Percentiles rank a stretch among this genome's conserved stretches.
phyloP scores from a whole-genome alignment of 2,797 vertebrate species.

The Todus mexicanus region DNA sequence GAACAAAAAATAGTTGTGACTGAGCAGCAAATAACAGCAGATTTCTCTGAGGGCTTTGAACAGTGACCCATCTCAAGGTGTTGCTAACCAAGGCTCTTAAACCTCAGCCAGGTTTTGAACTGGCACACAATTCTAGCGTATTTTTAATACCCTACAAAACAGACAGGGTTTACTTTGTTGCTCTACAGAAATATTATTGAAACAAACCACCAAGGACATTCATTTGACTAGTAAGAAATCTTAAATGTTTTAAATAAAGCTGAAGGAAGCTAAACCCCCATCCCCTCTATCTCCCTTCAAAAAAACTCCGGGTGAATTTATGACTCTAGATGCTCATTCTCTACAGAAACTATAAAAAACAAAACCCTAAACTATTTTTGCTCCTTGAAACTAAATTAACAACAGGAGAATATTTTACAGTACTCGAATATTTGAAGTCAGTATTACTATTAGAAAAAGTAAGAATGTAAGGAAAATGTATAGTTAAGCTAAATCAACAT shows the following conservation, averaged over 20 bases:
- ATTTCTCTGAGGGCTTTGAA: background rate
- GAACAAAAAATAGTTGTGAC: background rate
- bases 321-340: background rate
- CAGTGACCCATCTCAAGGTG: accelerated
- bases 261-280: background rate
- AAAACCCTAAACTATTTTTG: background rate
- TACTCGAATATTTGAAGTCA: background rate
- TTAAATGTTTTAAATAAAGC: background rate
- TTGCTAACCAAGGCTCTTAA: background rate
- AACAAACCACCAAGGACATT: background rate
- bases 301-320: background rate
- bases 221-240: background rate
- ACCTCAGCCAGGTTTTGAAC: background rate
- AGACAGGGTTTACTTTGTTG: background rate
- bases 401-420: background rate
- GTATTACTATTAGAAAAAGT: background rate
- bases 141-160: background rate
- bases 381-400: background rate
- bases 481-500: background rate
- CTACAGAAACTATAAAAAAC: background rate
- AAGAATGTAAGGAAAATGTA: background rate
- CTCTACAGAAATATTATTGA: background rate
- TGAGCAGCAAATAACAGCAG: background rate
- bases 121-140: background rate
- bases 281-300: background rate